Base-by-base conservation (phyloP, 2,113 vertebrate species). In the Variabilichromis moorii region DNA sequence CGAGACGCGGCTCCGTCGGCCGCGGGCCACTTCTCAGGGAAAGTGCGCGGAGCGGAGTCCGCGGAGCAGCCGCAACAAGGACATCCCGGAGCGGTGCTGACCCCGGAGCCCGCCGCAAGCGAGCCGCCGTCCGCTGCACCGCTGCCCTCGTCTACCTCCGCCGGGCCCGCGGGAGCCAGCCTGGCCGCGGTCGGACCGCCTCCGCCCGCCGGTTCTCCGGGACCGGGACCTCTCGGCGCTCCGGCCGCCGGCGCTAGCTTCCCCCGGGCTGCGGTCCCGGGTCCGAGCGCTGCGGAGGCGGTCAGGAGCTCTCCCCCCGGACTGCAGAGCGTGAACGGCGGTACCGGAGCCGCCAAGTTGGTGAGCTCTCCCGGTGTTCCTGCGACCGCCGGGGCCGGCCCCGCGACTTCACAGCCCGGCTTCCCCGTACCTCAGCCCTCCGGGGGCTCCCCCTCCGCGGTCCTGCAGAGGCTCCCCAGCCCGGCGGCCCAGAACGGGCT, bases 401-500 rank as follows among this genome's bases (percentile, higher is more conserved):
- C 94, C 2, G 92, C 80, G 84, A 66, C 87, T 54, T 80, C 93
- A 1, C 94, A 92, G 66, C 83, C 94, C 16, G 50, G 21, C 8
- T 93, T 89, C 6, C 82, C 95, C 2, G 90, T 89, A 79, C 73
- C 94, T 45, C 93, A 94, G 82, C 19, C 94, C 63, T 61, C 93
- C 3, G 88, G 63, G 80, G 80, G 91, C 53, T 45, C 95, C 11
- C 91, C 96, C 8, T 87, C 93, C 2, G 94, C 93, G 33, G 80
- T 93, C 5, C 79, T 96, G 59, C 96, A 96, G 85, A 89, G 95
- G 61, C 96, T 91, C 54, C 95, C 95, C 6, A 92, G 88, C 82
- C 96, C 95, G 53, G 93, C 94, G 17, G 93, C 96, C 83, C 97
- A 96, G 87, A 97, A 97, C 83, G 97, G 96, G 5, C 89, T 96